A percentile compares a stretch with the other conserved stretches of the same genome.
Conservation (phyloP, 2,797 vertebrate genomes). For the Thripadectes ignobilis region DNA sequence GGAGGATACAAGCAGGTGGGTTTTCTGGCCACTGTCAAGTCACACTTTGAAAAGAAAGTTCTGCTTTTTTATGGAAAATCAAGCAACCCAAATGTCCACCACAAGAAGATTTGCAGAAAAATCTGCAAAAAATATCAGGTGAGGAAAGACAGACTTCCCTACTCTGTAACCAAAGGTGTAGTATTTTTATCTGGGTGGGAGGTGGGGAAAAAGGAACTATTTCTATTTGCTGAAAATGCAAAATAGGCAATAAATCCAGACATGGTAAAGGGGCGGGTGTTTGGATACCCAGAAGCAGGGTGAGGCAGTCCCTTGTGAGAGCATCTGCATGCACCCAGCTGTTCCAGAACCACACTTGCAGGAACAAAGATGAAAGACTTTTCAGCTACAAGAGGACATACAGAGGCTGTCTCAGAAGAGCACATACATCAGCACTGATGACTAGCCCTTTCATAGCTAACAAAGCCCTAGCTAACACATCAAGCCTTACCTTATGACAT, state of each 20-base stretch:
- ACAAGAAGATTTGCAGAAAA: neutral
- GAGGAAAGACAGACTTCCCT: neutral
- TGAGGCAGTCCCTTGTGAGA: neutral
- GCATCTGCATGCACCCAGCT: neutral
- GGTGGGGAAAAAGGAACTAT: neutral
- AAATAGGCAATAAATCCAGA: neutral
- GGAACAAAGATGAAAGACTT: slow-evolving; percentile 4
- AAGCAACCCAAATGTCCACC: neutral
- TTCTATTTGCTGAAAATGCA: neutral
- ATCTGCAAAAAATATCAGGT: neutral
- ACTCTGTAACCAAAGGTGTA: neutral
- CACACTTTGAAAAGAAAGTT: neutral
- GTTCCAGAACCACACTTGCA: slow-evolving; percentile 5
- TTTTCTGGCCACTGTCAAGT: neutral
- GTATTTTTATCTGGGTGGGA: neutral
- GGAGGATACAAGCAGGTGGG: neutral
- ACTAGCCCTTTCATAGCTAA: neutral
- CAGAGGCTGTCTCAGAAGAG: neutral
- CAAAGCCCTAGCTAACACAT: neutral
- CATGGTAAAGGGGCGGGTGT: rapidly evolving
- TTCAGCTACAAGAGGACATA: slow-evolving; percentile 4
- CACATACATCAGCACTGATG: neutral
- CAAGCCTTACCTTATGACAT: neutral
- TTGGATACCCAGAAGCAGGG: neutral
- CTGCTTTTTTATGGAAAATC: neutral